Conservation (phyloP, 2,888 invertebrate genomes). For the Coecobrya sp. region DNA sequence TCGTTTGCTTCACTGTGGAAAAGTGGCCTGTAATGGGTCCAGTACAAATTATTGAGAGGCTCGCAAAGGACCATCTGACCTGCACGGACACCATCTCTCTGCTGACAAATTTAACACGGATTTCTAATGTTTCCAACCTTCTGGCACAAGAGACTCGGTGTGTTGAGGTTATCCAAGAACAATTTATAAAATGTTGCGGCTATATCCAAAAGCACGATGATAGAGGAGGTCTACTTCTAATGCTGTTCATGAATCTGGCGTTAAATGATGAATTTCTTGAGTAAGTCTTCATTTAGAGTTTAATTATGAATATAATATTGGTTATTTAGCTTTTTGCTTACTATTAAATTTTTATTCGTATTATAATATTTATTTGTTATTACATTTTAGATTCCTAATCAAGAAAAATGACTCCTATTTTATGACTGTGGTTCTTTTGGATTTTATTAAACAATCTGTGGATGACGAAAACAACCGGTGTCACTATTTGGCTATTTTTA, state of each 20-base stretch:
- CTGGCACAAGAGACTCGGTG: neutral
- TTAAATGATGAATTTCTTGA: neutral
- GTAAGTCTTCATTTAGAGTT: constrained; percentile 8
- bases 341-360: too few species aligned
- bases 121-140: neutral
- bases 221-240: too few species aligned
- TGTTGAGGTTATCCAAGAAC: constrained; percentile 23
- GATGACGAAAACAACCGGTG: too few species aligned
- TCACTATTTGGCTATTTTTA: too few species aligned
- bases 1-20: neutral
- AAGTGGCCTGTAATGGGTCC: constrained; percentile 13
- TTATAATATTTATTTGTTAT: too few species aligned
- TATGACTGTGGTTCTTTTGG: neutral
- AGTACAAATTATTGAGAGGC: neutral
- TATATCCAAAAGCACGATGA: too few species aligned
- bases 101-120: constrained; percentile 44
- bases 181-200: too few species aligned
- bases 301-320: neutral
- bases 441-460: neutral
- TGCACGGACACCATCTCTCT: constrained; percentile 29
- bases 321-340: too few species aligned
- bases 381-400: neutral
- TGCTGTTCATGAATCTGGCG: constrained; percentile 3
- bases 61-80: neutral
- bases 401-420: neutral